phyloP scores from a whole-genome alignment of 2,113 vertebrate genomes.

The Myotis yumanensis region DNA sequence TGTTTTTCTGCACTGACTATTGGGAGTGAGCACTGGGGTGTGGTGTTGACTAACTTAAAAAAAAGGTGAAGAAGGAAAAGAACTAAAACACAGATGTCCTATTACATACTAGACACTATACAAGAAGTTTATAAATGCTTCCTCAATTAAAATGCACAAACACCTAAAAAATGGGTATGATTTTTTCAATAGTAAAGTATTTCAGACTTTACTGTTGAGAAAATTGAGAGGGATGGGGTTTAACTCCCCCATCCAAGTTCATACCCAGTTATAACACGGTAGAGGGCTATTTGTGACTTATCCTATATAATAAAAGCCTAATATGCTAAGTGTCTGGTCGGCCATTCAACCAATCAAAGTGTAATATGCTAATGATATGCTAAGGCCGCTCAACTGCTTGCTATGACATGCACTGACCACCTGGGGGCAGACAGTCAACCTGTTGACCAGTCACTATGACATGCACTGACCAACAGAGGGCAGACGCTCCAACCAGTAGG shows the following conservation, averaged over 20 bases:
- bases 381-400: too few species aligned
- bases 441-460: too few species aligned
- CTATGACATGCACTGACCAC: too few species aligned
- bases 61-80: not conserved
- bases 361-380: too few species aligned
- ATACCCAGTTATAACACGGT: not conserved
- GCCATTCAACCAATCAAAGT: too few species aligned
- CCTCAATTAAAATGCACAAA: not conserved
- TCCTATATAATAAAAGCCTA: too few species aligned
- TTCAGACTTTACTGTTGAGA: not conserved
- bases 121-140: not conserved
- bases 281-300: not conserved
- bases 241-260: not conserved
- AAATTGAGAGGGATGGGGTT: not conserved
- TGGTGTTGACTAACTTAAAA: not conserved
- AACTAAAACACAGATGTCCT: not conserved
- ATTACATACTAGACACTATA: not conserved
- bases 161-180: not conserved
- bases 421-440: too few species aligned
- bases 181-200: not conserved
- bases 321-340: too few species aligned
- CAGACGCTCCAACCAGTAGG: too few species aligned
- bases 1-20: not conserved
- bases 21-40: not conserved
- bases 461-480: too few species aligned